phyloP scores from a whole-genome alignment of 2,888 invertebrate genomes.

The Orgyia antiqua region DNA sequence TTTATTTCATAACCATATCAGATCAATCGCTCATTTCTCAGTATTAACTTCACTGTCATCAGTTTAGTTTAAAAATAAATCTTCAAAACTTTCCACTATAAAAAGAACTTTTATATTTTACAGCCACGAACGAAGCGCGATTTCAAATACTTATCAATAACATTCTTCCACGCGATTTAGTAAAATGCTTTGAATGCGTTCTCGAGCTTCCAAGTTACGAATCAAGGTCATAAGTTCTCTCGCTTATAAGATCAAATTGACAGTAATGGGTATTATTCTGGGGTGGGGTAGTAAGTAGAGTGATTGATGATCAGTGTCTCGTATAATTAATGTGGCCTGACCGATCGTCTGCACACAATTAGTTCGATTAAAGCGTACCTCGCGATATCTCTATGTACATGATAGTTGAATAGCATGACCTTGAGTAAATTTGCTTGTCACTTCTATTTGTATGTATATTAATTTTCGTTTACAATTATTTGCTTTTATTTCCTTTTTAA shows the following conservation, averaged over 20 bases:
- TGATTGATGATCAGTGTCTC: conserved; percentile 58
- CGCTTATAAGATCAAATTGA: conserved; percentile 43
- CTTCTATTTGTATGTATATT: conserved; percentile 10
- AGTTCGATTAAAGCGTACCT: conserved; percentile 31
- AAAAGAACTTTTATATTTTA: no score
- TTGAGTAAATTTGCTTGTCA: conserved; percentile 13
- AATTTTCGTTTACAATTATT: no score
- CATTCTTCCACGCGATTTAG: conserved; percentile 7
- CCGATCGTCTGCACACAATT: conserved; percentile 41
- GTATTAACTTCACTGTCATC: no score
- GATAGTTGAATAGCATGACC: conserved; percentile 9
- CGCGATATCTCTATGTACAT: conserved; percentile 16
- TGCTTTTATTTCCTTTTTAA: no score
- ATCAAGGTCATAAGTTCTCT: conserved; percentile 11
- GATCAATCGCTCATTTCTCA: no score
- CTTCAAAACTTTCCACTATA: no score
- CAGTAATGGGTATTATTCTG: conserved; percentile 48
- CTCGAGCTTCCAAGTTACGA: conserved; percentile 6
- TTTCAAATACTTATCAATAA: conserved; percentile 4
- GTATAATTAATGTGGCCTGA: conserved; percentile 59
- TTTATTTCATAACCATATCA: no score
- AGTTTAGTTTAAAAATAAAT: no score
- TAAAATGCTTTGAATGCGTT: conserved; percentile 12
- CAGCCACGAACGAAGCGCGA: no score
- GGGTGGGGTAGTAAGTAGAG: conserved; percentile 20